phyloP scores from a whole-genome alignment of 2,797 vertebrate species.

The Okamejei kenojei region DNA sequence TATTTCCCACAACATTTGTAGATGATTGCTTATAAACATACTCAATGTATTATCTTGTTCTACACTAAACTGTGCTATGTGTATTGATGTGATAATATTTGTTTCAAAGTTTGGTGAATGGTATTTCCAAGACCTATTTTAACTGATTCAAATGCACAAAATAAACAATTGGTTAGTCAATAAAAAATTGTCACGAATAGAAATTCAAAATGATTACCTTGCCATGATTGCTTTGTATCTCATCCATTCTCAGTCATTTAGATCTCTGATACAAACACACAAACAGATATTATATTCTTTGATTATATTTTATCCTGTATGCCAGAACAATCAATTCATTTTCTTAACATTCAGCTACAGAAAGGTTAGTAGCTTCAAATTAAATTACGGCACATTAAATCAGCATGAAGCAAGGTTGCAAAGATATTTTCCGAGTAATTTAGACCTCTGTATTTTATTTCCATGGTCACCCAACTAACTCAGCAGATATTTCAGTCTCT shows the following conservation, averaged over 20 bases:
- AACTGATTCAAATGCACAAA: background rate
- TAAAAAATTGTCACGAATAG: background rate
- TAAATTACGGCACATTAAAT: background rate
- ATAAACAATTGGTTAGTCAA: background rate
- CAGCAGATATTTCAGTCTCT: background rate
- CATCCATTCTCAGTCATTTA: background rate
- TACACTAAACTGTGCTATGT: background rate
- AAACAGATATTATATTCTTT: background rate
- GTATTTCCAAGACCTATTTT: background rate
- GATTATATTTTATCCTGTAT: background rate
- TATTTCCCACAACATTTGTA: background rate
- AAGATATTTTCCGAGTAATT: background rate
- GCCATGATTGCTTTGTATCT: background rate
- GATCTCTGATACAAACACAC: background rate
- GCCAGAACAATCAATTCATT: background rate
- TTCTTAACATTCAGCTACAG: background rate
- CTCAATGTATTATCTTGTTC: background rate
- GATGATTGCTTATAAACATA: background rate
- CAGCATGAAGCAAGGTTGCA: background rate
- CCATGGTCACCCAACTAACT: background rate
- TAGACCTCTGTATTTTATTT: background rate
- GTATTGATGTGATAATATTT: background rate
- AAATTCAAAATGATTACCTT: background rate
- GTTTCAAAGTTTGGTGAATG: background rate
- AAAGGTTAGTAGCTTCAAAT: background rate